Base-by-base conservation (phyloP, 2,888 invertebrate genomes). In the Ptychoptera albimana region DNA sequence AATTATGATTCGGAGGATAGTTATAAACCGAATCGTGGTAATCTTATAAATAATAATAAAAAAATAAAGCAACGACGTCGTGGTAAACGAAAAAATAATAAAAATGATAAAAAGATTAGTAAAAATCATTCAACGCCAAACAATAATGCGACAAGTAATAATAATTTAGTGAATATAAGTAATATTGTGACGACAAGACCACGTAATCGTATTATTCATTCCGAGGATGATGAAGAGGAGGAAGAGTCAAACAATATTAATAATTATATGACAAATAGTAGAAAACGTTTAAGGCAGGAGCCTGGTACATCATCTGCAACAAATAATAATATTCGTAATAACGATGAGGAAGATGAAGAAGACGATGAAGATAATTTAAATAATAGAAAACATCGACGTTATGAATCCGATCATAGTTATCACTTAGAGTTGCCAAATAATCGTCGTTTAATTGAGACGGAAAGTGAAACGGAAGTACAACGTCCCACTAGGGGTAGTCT, bases 1-100 rank as follows among this genome's bases (percentile, higher is more conserved):
- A 57, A 63, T 31, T 63, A 65, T 46, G 72, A 73, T 52, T 73
- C 74, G 0, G 73, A 72, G 49, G 74, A 73, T 12, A 67, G 68
- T 52, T 74, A 72, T 50, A 70, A 69, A 45, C 72, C 73, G 8
- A 65, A 63, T 40, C 59, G 12, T 34, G 23, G 3, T 45, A 56
- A 53, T 49, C 56, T 59, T 10, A 55, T 56, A 1, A 60, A 59
- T 39, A 54, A 50, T 44, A 23, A 23, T 23, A 58, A 55, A 48
- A n/a, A 14, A 31, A 42, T 15, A 42, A 42, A 35, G 34, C 37
- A 57, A 14, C 53, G 55, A 30, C 56, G 54, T 43, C 50, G 52
- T 39, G 50, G 46, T 42, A 51, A 48, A 47, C 51, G 51, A 37
- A 49, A 42, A 42, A 40, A 32, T n/a, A 45, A 52, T 45, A 53